These are phyloP conservation scores for Drosophila peninsularis DNA, from an alignment of 2,888 invertebrate species.

Conservation along the genomic window DNA sequence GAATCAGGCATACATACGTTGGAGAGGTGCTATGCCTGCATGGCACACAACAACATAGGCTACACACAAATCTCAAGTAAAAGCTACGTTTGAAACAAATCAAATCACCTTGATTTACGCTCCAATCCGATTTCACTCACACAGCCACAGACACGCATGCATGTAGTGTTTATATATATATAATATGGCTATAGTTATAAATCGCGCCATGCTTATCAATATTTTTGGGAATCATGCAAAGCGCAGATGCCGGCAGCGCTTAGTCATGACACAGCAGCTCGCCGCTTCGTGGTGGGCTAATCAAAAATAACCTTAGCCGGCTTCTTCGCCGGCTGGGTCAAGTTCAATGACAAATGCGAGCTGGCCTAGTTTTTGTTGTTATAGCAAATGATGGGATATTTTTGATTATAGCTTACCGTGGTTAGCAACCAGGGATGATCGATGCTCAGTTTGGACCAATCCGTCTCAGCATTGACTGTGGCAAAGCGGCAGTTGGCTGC, in stretches of 20 bases:
- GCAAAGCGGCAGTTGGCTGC: constrained; percentile 92
- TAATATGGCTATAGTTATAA: constrained; percentile 11
- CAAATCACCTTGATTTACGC: constrained; percentile 26
- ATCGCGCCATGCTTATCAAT: constrained; percentile 62
- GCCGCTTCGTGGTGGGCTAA: constrained; percentile 64
- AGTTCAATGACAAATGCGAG: constrained; percentile 43
- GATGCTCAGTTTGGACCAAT: constrained; percentile 90
- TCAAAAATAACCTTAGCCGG: constrained; percentile 40
- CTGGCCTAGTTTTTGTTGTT: constrained; percentile 29
- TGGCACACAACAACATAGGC: constrained; percentile 1
- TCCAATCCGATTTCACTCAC: constrained; percentile 2
- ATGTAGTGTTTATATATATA: neutral
- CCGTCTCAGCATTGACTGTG: constrained; percentile 90
- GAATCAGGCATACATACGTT: constrained; percentile 13
- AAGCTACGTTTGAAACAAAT: constrained; percentile 14
- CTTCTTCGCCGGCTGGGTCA: constrained; percentile 38
- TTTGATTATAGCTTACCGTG: constrained; percentile 86
- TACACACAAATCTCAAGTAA: neutral
- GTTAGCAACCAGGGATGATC: constrained; percentile 94
- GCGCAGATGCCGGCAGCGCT: constrained; percentile 40
- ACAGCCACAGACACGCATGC: neutral
- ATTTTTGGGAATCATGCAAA: constrained; percentile 34
- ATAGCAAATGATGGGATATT: constrained; percentile 1
- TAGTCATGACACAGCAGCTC: constrained; percentile 59
- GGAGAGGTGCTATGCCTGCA: neutral